Evolutionary conservation across 2,888 invertebrate species (phyloP), one percentile per base, ranked within the genome.

Genomic region (Cheilosia vernalis): DNA sequence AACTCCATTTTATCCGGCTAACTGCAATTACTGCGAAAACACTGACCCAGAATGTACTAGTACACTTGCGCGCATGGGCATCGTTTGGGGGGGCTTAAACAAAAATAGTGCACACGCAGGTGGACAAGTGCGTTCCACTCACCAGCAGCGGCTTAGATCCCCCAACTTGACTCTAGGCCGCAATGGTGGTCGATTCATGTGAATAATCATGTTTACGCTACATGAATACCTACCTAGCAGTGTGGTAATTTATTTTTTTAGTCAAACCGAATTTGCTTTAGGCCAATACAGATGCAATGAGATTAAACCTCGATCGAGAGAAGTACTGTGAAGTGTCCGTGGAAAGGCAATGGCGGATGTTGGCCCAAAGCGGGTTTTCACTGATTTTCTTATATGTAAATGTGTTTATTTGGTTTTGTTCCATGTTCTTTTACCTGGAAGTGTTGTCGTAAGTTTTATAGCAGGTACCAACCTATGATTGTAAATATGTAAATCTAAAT

Each of bases 41-140:
- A 73, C 83, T 83, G 83, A 83, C 83, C 83, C 83, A 83, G 83
- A 83, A 83, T 73, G 72, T 70, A 44, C 40, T 64, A 53, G 51
- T 49, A 58, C 40, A 64, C 51, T n/a, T 24, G 17, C 21, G 37
- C 9, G 37, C 37, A 4, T 37, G 13, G 19, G 33, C 55, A 30
- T 30, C 30, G 2, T 17, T 19, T 37, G 49, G 58, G 33, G 33
- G 53, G 10, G 13, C 10, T 27, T 15, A 37, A 64, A 24, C 4
- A 17, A 17, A 55, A 42, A 40, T 40, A 78, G 47, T 79, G 49
- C 79, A 44, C 51, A 66, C 60, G 55, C 78, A 67, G 67, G 70
- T 61, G 83, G 63, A 84, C 79, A 69, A 58, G 63, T 84, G 79
- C 56, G 49, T 66, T 78, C 55, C 49, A 78, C 67, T 79, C 49